Conservation (phyloP, 1,140 invertebrate species). For the Maconellicoccus hirsutus region DNA sequence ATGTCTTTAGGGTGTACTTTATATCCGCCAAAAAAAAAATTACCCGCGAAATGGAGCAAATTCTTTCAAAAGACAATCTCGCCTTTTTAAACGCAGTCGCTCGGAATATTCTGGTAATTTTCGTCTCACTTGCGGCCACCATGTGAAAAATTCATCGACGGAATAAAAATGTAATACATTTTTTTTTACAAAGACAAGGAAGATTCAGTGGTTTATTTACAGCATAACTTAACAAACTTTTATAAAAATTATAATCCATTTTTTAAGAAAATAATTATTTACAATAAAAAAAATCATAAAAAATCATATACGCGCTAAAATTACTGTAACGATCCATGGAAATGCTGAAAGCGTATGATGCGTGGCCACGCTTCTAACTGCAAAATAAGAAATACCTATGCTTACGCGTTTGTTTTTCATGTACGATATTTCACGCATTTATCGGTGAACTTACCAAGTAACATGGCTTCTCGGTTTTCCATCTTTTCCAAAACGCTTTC, state of each 20-base stretch:
- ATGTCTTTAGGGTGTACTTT: not conserved
- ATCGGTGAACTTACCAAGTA: slow-evolving; percentile 44
- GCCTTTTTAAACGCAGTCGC: not conserved
- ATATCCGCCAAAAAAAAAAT: not conserved
- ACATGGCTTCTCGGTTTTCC: slow-evolving; percentile 44
- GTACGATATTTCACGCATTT: no score
- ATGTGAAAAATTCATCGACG: not conserved
- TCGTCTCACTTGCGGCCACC: not conserved
- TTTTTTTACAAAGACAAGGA: slow-evolving; percentile 2
- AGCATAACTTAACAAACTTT: not conserved
- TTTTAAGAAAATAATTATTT: not conserved
- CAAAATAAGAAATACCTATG: no score
- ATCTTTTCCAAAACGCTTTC: slow-evolving; percentile 41
- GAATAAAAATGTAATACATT: not conserved
- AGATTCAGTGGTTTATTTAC: slow-evolving; percentile 1
- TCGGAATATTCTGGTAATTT: slow-evolving; percentile 4
- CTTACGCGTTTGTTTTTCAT: no score
- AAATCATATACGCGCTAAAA: not conserved
- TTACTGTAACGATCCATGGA: not conserved
- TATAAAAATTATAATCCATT: not conserved
- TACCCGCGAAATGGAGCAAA: not conserved
- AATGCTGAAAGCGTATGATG: not conserved
- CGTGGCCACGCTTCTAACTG: not conserved
- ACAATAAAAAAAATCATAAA: not conserved
- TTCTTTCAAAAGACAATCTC: not conserved